phyloP scores from a whole-genome alignment of 2,888 invertebrate species.

The Eupelmus urozonus region DNA sequence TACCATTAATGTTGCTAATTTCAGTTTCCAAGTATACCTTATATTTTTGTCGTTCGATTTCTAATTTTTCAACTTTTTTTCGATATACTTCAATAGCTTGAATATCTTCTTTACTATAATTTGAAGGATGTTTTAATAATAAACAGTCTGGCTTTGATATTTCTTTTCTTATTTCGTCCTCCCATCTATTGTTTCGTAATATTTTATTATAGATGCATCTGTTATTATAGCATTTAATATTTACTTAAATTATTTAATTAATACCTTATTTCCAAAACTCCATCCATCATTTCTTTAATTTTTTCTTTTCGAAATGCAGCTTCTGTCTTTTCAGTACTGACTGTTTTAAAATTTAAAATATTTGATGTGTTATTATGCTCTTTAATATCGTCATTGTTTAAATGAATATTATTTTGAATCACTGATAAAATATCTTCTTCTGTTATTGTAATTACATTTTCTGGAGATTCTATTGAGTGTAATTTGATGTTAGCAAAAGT shows the following conservation, averaged over 20 bases:
- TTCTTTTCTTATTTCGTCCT: conserved; percentile 92
- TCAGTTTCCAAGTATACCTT: conserved; percentile 85
- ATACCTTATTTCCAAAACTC: conserved; percentile 85
- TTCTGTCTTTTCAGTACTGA: conserved; percentile 67
- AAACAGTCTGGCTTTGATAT: conserved; percentile 85
- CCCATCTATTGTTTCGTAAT: conserved; percentile 81
- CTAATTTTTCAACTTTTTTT: conserved; percentile 82
- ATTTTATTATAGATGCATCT: background rate
- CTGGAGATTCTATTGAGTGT: conserved; percentile 81
- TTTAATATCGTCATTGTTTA: conserved; percentile 75
- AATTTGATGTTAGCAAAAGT: conserved; percentile 18
- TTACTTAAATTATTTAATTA: too few species aligned
- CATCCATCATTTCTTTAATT: conserved; percentile 90
- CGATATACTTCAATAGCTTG: conserved; percentile 84
- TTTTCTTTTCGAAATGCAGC: conserved; percentile 80
- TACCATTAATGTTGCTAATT: conserved; percentile 81
- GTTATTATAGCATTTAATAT: background rate
- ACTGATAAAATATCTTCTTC: conserved; percentile 21
- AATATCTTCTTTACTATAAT: conserved; percentile 87
- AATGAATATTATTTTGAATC: background rate
- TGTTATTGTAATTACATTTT: conserved; percentile 80
- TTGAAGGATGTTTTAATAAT: conserved; percentile 81
- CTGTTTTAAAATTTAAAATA: too few species aligned
- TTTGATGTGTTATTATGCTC: too few species aligned
- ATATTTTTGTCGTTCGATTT: conserved; percentile 86